Evolutionary conservation across 2,888 invertebrate genomes (phyloP).

Genomic region (Xestobium rufovillosum): DNA sequence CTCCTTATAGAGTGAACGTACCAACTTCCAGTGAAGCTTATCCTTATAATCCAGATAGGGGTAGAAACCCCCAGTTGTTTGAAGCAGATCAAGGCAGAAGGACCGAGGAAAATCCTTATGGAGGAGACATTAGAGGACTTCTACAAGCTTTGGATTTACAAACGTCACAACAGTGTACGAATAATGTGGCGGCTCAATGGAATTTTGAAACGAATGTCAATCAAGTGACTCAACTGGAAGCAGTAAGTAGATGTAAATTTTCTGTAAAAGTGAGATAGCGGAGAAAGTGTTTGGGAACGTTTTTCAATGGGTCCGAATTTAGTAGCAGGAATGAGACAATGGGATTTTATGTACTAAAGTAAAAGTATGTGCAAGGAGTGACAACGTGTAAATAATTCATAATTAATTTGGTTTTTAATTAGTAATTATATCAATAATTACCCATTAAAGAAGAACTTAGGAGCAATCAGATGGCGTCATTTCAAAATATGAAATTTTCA

Average conservation of each 20-base stretch:
- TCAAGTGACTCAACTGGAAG: conserved; percentile 72
- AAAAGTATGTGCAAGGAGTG: too few species aligned
- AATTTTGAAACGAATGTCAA: conserved; percentile 83
- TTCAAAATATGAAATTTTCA: too few species aligned
- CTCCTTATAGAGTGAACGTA: not conserved
- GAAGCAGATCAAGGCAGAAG: conserved; percentile 31
- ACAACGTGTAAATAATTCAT: too few species aligned
- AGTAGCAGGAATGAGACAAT: too few species aligned
- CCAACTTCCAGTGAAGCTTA: not conserved
- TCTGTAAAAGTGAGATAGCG: not conserved
- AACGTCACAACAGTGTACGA: conserved; percentile 73
- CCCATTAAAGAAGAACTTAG: too few species aligned
- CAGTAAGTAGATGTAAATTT: conserved; percentile 56
- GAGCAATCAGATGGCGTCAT: too few species aligned
- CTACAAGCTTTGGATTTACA: conserved; percentile 66
- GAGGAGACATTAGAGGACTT: conserved; percentile 48
- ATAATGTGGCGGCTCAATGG: conserved; percentile 84
- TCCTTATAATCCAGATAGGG: not conserved
- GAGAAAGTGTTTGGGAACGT: too few species aligned
- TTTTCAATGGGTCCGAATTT: too few species aligned
- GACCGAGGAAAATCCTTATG: conserved; percentile 15
- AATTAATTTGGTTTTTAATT: too few species aligned
- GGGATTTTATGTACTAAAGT: too few species aligned
- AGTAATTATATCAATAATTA: too few species aligned
- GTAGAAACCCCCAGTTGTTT: conserved; percentile 2